phyloP scores from a whole-genome alignment of 2,113 vertebrate species.

The Saguinus imperator region DNA sequence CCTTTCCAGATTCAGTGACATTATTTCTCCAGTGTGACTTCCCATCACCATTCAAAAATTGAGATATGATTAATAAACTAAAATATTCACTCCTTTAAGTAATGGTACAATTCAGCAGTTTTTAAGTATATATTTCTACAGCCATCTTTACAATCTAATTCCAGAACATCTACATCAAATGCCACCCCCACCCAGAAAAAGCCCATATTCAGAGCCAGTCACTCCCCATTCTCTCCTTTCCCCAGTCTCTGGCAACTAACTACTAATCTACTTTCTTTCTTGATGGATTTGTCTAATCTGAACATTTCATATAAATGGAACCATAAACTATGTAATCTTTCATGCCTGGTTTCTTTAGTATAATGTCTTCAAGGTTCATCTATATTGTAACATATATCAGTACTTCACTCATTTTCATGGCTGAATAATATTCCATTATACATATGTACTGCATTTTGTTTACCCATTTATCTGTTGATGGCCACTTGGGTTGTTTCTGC shows the following conservation, averaged over 20 bases:
- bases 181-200: background rate
- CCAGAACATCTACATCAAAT: background rate
- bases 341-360: background rate
- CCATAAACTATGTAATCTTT: background rate
- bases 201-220: background rate
- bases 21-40: background rate
- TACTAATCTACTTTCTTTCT: background rate
- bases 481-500: background rate
- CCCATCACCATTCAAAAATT: background rate
- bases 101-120: background rate
- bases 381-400: background rate
- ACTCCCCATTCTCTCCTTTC: background rate
- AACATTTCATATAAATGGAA: conserved; percentile 14
- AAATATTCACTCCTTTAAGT: background rate
- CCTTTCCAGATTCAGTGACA: background rate
- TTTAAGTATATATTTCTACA: background rate
- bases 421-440: background rate
- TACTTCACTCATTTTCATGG: background rate
- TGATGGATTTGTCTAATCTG: background rate
- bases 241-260: background rate
- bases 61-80: background rate
- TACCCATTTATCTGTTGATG: background rate
- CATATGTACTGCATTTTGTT: background rate
- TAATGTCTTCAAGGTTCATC: background rate
- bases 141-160: background rate